Base-by-base conservation (phyloP, 2,888 invertebrate genomes). In the Ennomos erosarius region DNA sequence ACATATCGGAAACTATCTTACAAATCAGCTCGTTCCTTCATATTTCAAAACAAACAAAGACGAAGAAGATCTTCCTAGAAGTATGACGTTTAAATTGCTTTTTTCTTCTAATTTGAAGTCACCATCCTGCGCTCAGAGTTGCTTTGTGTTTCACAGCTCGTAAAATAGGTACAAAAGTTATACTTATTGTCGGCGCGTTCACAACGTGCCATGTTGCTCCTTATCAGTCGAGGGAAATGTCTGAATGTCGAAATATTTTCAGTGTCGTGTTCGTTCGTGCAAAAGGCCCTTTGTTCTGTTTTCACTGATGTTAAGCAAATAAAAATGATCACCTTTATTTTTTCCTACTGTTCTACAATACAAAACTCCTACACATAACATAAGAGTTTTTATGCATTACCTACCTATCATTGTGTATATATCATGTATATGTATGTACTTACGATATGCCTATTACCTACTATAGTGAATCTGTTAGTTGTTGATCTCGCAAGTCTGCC, bases 41-140 rank as follows among this genome's bases (percentile, higher is more conserved):
- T 10, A 55, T 55, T 53, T 13, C 10, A 36, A 52, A 35, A 52
- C 35, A 54, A 59, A 53, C 51, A 45, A 57, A 55, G 50, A 44
- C 48, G 8, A 55, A 62, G 39, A 59, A 62, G 42, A 59, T 49
- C 12, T 62, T 57, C 53, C 44, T 51, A 62, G 62, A 64, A 58
- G 62, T 62, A 64, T 63, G 62, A 60, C 59, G 50, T 53, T 53
- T 48, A 50, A 60, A 62, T 60, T 60, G 54, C 53, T 51, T 61
- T 65, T 55, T 64, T 59, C 51, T 53, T 64, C 42, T 61, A 61
- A 64, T 62, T 68, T 66, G 51, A 63, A 65, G 64, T 64, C 61
- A 62, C 58, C 59, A 57, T 61, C 60, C 49, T 49, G 47, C 51
- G 56, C 52, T 55, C 52, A 43, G 45, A 50, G 55, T 56, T 51